These are phyloP conservation scores for Drymodes brunneopygia DNA, from an alignment of 2,113 vertebrate genomes.

Conservation along the genomic window DNA sequence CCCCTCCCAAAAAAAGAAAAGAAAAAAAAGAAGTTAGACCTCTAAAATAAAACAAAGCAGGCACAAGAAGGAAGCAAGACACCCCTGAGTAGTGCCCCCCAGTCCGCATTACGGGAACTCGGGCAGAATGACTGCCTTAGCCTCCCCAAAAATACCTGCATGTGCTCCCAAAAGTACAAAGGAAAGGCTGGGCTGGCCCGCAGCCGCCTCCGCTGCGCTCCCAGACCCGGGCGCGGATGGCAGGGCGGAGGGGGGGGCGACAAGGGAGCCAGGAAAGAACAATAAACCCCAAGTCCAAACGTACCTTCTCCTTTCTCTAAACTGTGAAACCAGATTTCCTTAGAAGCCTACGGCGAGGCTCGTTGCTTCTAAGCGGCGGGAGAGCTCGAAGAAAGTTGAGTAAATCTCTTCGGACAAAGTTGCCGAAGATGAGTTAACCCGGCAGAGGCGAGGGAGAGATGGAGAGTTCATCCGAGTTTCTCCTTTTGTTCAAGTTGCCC, in stretches of 20 bases:
- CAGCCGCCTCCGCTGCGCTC: background rate
- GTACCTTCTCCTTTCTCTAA: constrained; percentile 63
- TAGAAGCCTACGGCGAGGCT: background rate
- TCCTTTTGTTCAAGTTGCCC: constrained; percentile 81
- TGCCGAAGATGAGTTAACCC: constrained; percentile 51
- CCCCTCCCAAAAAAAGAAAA: background rate
- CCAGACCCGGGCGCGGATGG: background rate
- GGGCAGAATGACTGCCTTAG: background rate
- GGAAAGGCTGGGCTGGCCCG: background rate
- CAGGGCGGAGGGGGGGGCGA: background rate
- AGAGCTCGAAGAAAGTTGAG: constrained; percentile 49
- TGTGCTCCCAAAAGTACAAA: constrained; percentile 7
- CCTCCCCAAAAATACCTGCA: background rate
- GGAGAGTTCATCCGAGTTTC: constrained; percentile 79
- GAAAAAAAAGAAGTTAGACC: background rate
- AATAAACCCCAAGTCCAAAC: constrained; percentile 21
- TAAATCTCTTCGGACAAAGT: constrained; percentile 51
- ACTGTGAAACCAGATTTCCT: background rate
- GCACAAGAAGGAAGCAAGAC: background rate
- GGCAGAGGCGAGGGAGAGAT: constrained; percentile 50
- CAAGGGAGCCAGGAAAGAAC: background rate
- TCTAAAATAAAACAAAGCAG: background rate
- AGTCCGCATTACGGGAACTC: background rate
- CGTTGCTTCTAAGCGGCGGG: background rate
- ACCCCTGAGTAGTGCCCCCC: background rate